These are phyloP conservation scores for Arion vulgaris DNA, from an alignment of 1,140 invertebrate genomes.

Conservation along the genomic window DNA sequence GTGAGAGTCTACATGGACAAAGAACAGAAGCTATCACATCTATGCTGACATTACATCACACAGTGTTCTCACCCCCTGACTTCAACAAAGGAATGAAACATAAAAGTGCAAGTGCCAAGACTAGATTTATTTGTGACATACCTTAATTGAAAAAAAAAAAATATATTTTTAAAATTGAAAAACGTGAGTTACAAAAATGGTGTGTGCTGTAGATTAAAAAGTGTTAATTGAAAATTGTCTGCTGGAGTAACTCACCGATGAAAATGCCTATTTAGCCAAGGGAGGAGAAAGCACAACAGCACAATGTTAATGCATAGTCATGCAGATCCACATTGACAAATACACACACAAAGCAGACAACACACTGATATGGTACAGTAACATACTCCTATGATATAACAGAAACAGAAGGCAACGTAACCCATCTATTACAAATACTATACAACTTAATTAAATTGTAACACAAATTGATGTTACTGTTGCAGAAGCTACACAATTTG, in stretches of 20 bases:
- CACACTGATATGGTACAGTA: not conserved
- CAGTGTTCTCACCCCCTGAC: not conserved
- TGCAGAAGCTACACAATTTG: no score
- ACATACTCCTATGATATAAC: no score
- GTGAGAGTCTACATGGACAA: no score
- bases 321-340: constrained; percentile 34
- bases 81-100: not conserved
- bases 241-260: constrained; percentile 51
- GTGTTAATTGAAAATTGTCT: not conserved
- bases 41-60: no score
- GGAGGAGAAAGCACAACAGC: constrained; percentile 54
- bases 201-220: constrained; percentile 22
- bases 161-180: not conserved
- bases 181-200: constrained; percentile 1
- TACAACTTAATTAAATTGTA: no score
- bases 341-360: constrained; percentile 10
- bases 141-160: not conserved
- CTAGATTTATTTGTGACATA: not conserved
- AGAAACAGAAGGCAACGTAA: no score
- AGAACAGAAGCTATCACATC: no score
- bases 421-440: no score
- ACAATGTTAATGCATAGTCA: constrained; percentile 40
- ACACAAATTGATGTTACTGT: no score
- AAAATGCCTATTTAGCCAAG: constrained; percentile 48
- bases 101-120: not conserved